Percentiles rank a stretch among this genome's conserved stretches.
These are phyloP conservation scores for Bradypodion ventrale DNA, from an alignment of 2,797 vertebrate species.

Conservation along the genomic window DNA sequence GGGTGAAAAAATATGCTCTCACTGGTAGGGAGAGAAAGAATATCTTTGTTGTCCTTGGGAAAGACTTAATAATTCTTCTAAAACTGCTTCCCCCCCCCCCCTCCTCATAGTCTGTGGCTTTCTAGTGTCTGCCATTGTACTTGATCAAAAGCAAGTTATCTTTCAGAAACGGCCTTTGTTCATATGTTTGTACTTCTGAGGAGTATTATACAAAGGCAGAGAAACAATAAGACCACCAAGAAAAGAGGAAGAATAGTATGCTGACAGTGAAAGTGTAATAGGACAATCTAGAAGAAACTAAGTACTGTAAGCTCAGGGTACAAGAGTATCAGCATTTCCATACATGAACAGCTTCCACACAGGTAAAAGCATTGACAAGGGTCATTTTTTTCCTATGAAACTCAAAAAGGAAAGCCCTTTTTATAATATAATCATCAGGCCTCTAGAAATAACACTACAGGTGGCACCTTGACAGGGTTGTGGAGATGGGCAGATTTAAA, in stretches of 20 bases:
- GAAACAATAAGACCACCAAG: neutral
- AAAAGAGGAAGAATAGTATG: neutral
- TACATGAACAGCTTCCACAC: neutral
- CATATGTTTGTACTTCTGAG: neutral
- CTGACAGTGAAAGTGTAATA: neutral
- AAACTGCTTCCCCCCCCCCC: neutral
- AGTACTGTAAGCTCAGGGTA: neutral
- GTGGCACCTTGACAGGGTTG: neutral
- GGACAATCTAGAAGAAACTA: neutral
- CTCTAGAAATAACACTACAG: neutral
- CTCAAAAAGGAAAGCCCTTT: neutral
- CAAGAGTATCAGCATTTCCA: neutral
- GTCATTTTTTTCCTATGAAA: neutral
- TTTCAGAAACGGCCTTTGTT: neutral
- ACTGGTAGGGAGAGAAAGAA: neutral
- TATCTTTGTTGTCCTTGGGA: neutral
- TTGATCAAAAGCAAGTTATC: neutral
- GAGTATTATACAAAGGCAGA: neutral
- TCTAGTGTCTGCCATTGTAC: neutral
- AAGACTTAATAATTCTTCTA: neutral
- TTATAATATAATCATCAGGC: neutral
- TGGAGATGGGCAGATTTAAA: neutral
- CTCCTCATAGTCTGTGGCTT: no score
- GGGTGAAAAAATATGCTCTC: neutral
- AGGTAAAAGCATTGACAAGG: neutral